These are phyloP conservation scores for Anorthoa munda DNA, from an alignment of 2,888 invertebrate genomes.

Conservation along the genomic window DNA sequence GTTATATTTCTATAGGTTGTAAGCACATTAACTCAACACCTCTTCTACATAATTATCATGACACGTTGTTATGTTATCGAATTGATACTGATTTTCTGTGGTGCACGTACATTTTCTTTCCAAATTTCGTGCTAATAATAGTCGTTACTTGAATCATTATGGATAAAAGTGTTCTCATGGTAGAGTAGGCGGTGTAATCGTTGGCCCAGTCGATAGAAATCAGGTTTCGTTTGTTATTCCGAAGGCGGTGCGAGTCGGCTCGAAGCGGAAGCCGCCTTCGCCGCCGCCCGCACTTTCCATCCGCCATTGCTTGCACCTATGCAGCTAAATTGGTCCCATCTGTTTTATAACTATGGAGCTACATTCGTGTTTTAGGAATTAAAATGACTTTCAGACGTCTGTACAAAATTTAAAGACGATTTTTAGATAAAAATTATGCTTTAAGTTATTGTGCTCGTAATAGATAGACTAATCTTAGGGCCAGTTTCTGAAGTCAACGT, in stretches of 20 bases:
- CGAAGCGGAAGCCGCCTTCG: constrained; percentile 84
- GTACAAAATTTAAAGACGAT: not conserved
- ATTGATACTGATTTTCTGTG: constrained; percentile 46
- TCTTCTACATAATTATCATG: constrained; percentile 30
- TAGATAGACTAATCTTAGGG: not conserved
- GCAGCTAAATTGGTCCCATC: constrained; percentile 81
- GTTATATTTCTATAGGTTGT: constrained; percentile 59
- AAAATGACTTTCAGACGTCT: constrained; percentile 26
- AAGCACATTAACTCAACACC: constrained; percentile 51
- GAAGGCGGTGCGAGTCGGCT: constrained; percentile 82
- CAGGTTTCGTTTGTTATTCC: constrained; percentile 91
- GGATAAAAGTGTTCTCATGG: constrained; percentile 70
- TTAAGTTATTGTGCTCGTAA: not conserved
- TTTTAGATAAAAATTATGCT: not conserved
- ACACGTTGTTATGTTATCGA: constrained; percentile 24
- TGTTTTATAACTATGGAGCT: constrained; percentile 70
- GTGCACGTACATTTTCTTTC: constrained; percentile 43
- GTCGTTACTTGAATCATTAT: constrained; percentile 67
- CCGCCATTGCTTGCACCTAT: constrained; percentile 83
- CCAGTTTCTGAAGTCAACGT: no score
- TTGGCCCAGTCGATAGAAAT: constrained; percentile 88
- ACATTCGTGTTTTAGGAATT: constrained; percentile 47
- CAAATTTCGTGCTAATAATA: constrained; percentile 63
- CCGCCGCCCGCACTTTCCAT: constrained; percentile 88
- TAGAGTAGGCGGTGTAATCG: constrained; percentile 80